A percentile compares a stretch with the other conserved stretches of the same genome.
These are phyloP conservation scores for Lymantria dispar DNA, from an alignment of 2,888 invertebrate genomes.

Conservation along the genomic window DNA sequence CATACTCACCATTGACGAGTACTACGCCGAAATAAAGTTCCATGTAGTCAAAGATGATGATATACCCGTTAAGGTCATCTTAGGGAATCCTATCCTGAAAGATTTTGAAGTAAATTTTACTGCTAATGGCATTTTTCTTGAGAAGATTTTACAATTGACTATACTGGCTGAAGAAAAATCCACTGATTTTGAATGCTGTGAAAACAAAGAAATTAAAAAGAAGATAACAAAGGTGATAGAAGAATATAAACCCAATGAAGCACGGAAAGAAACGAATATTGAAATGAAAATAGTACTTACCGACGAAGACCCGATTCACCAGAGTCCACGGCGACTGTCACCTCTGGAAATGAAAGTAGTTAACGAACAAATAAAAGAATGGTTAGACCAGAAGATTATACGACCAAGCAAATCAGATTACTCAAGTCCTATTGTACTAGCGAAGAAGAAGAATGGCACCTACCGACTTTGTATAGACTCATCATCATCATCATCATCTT, in stretches of 20 bases:
- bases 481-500: too few relatives aligned
- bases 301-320: slow-evolving; percentile 1
- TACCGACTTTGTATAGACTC: slow-evolving; percentile 5
- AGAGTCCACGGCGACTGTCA: slow-evolving; percentile 1
- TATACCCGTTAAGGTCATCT: slow-evolving; percentile 15
- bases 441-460: too few relatives aligned
- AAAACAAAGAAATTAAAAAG: not conserved
- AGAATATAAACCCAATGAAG: slow-evolving; percentile 1
- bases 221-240: not conserved
- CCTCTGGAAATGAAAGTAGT: not conserved
- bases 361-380: slow-evolving; percentile 1
- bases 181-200: slow-evolving; percentile 2
- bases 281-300: slow-evolving; percentile 2
- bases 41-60: slow-evolving; percentile 5
- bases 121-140: not conserved
- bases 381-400: not conserved
- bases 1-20: too few relatives aligned
- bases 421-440: too few relatives aligned
- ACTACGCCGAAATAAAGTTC: too few relatives aligned
- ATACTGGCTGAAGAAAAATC: not conserved
- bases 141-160: not conserved
- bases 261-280: not conserved
- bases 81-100: slow-evolving; percentile 23
- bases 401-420: not conserved
- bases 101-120: slow-evolving; percentile 21